phyloP scores from a whole-genome alignment of 1,140 invertebrate species.

The Panagrolaimus sp. region DNA sequence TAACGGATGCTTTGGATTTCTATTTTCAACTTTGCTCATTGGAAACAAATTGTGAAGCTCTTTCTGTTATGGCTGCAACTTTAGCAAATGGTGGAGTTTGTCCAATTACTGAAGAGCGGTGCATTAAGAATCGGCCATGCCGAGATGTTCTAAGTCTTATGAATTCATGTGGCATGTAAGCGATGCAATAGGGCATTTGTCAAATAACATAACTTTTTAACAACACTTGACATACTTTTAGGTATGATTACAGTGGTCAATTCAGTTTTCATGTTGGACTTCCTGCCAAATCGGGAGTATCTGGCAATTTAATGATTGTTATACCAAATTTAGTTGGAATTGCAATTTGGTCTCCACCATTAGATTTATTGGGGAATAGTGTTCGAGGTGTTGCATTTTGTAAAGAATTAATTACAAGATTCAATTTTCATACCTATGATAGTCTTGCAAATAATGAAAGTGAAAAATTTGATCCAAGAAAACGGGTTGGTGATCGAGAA shows the following conservation, averaged over 20 bases:
- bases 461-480: slow-evolving; percentile 77
- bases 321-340: slow-evolving; percentile 43
- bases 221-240: slow-evolving; percentile 37
- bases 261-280: slow-evolving; percentile 23
- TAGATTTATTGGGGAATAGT: slow-evolving; percentile 30
- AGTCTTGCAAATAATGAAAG: slow-evolving; percentile 83
- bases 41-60: slow-evolving; percentile 84
- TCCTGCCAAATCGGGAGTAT: slow-evolving; percentile 62
- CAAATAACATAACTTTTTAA: slow-evolving; percentile 57
- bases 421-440: slow-evolving; percentile 93
- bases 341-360: slow-evolving; percentile 29
- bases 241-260: slow-evolving; percentile 61
- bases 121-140: slow-evolving; percentile 17
- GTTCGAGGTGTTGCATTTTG: slow-evolving; percentile 62
- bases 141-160: slow-evolving; percentile 34
- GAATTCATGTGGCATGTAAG: slow-evolving; percentile 63
- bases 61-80: slow-evolving; percentile 86
- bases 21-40: slow-evolving; percentile 95
- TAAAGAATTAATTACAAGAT: slow-evolving; percentile 77
- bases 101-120: slow-evolving; percentile 27
- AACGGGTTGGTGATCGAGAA: slow-evolving; percentile 83
- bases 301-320: slow-evolving; percentile 34
- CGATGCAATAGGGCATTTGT: slow-evolving; percentile 56
- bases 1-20: slow-evolving; percentile 85
- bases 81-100: slow-evolving; percentile 77